Percentiles rank a stretch among this genome's conserved stretches.
Evolutionary conservation across 2,888 invertebrate genomes (phyloP).

Genomic region (Drosophila pseudotalamancana): DNA sequence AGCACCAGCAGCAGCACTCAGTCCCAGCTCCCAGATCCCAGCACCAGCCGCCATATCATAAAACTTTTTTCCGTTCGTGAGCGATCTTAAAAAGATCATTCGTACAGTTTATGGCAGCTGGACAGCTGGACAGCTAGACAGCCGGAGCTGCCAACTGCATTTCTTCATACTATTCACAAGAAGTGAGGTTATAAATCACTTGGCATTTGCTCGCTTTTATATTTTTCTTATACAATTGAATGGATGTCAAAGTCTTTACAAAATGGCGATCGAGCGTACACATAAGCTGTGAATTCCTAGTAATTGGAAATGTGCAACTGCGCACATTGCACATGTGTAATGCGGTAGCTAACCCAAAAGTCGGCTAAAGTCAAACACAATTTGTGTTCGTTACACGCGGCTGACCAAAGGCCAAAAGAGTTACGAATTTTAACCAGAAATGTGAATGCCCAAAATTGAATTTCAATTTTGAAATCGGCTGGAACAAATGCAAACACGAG

Average conservation of each 20-base stretch:
- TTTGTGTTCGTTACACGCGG: slow-evolving; percentile 56
- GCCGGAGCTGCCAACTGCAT: slow-evolving; percentile 29
- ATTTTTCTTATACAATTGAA: slow-evolving; percentile 59
- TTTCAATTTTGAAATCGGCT: slow-evolving; percentile 44
- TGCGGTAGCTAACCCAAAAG: slow-evolving; percentile 70
- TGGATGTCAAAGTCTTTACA: slow-evolving; percentile 59
- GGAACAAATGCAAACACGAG: slow-evolving; percentile 50
- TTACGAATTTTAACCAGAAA: slow-evolving; percentile 16
- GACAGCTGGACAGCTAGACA: background rate
- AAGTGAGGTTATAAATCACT: slow-evolving; percentile 70
- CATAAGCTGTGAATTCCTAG: slow-evolving; percentile 69
- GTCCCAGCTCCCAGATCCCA: background rate
- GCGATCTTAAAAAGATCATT: slow-evolving; percentile 70
- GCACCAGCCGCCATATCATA: slow-evolving; percentile 53
- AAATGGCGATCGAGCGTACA: slow-evolving; percentile 55
- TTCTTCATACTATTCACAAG: slow-evolving; percentile 53
- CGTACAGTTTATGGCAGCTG: slow-evolving; percentile 59
- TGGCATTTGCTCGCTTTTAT: slow-evolving; percentile 42
- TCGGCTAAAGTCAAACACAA: slow-evolving; percentile 70
- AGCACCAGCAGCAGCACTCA: slow-evolving; percentile 21
- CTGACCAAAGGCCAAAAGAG: slow-evolving; percentile 62
- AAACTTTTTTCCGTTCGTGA: slow-evolving; percentile 71
- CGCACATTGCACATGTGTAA: slow-evolving; percentile 53
- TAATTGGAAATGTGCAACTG: slow-evolving; percentile 45
- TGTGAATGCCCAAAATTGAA: slow-evolving; percentile 6